Evolutionary conservation across 2,113 vertebrate genomes (phyloP), one percentile per base, ranked within the genome.

Genomic region (Amphilophus citrinellus): DNA sequence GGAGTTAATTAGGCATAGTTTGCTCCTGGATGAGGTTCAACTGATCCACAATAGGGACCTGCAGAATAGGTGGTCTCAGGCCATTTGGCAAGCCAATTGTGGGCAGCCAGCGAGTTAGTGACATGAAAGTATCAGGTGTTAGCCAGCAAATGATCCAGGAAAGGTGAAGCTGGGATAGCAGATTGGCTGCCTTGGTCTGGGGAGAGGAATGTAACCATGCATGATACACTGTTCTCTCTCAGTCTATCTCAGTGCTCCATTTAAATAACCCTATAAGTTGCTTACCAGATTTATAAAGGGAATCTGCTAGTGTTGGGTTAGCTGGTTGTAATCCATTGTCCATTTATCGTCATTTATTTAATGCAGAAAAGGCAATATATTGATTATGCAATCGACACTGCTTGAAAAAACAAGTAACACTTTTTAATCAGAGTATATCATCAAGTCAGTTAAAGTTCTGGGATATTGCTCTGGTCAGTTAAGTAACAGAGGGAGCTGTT

Each of bases 41-140:
- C 88, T 89, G 92, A 91, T 93, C 94, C 89, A 92, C 93, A 93
- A 94, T 92, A 32, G 91, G 84, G 93, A 93, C 84, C 91, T 82
- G 89, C 92, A 91, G 93, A 93, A 95, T 92, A 95, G 94, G 94
- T 95, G 95, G 95, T 96, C 95, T 95, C 93, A 89, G 94, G 94
- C 95, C 94, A 96, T 96, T 96, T 96, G 95, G 95, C 94, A 89
- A 91, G 88, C 92, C 87, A 94, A 93, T 93, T 90, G 92, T 92
- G 93, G 93, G 93, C 94, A 93, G 92, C 89, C 93, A 84, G 61
- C 14, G 73, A 91, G 93, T 92, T 86, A 93, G 92, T 76, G 83
- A 93, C 94, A 91, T 91, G 91, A 93, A 92, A 85, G 93, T 95
- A 96, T 96, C 95, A 96, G 95, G 94, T 96, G 94, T 95, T 96